Evolutionary conservation across 1,140 invertebrate genomes (phyloP).

Genomic region (Geopemphigus sp.): DNA sequence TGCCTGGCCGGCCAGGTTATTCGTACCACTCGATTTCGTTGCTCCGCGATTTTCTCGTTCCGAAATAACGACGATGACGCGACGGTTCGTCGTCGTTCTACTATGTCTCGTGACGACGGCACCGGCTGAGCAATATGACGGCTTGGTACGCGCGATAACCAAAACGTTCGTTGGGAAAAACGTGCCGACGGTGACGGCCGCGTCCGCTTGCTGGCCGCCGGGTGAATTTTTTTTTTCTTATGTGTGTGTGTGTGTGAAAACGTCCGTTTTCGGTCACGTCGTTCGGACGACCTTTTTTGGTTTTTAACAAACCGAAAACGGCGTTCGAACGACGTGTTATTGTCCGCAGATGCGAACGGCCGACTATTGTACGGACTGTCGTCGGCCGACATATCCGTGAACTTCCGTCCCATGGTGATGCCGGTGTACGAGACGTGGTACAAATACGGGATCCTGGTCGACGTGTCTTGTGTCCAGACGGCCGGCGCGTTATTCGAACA

Average conservation of each 20-base stretch:
- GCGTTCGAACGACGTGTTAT: no score
- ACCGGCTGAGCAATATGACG: background rate
- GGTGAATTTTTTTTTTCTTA: background rate
- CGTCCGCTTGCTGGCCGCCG: background rate
- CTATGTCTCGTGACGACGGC: background rate
- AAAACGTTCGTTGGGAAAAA: background rate
- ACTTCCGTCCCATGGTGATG: background rate
- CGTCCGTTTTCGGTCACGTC: no score
- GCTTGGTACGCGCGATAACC: background rate
- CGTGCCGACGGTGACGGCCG: slow-evolving; percentile 1
- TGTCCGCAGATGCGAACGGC: background rate
- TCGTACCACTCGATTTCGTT: no score
- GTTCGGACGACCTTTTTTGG: background rate
- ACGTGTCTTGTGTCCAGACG: background rate
- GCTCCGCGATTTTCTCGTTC: no score
- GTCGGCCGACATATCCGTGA: background rate
- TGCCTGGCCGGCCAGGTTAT: no score
- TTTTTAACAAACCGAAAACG: no score
- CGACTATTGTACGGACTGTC: background rate
- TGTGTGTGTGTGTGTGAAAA: no score
- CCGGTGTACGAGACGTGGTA: slow-evolving; percentile 1
- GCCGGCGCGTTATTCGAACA: background rate
- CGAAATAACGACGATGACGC: no score
- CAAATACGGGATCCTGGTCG: slow-evolving; percentile 13
- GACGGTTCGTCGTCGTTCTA: background rate